phyloP scores from a whole-genome alignment of 1,140 invertebrate genomes.

The Phymorhynchus buccinoides region DNA sequence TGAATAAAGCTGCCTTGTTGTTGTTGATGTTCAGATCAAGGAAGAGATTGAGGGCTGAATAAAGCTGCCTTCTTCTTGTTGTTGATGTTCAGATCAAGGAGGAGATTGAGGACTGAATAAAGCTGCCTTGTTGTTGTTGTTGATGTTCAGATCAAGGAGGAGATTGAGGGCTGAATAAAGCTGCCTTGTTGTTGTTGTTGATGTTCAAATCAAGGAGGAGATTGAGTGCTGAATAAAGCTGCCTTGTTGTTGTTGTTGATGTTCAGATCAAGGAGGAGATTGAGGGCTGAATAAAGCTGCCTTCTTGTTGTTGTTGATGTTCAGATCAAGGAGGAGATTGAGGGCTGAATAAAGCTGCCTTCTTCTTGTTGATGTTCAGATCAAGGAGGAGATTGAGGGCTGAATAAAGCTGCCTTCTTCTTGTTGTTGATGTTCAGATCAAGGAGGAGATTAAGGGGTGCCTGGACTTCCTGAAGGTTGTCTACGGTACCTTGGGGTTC shows the following conservation, averaged over 20 bases:
- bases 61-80: background rate
- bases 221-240: constrained; percentile 79
- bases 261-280: constrained; percentile 87
- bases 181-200: background rate
- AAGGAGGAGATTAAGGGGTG: constrained; percentile 87
- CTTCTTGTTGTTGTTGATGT: too few relatives aligned
- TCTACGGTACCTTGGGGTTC: constrained; percentile 96
- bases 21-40: constrained; percentile 78
- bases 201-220: constrained; percentile 83
- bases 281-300: constrained; percentile 76
- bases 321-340: constrained; percentile 87
- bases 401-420: background rate
- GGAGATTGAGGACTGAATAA: constrained; percentile 84
- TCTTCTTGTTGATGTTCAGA: constrained; percentile 73
- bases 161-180: constrained; percentile 82
- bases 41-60: constrained; percentile 85
- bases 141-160: constrained; percentile 80
- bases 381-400: constrained; percentile 67
- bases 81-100: constrained; percentile 78
- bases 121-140: background rate
- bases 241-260: too few relatives aligned
- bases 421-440: constrained; percentile 76
- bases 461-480: constrained; percentile 88
- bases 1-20: constrained; percentile 74
- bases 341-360: constrained; percentile 76